Conservation (phyloP, 2,888 invertebrate species). For the Acronicta alni region DNA sequence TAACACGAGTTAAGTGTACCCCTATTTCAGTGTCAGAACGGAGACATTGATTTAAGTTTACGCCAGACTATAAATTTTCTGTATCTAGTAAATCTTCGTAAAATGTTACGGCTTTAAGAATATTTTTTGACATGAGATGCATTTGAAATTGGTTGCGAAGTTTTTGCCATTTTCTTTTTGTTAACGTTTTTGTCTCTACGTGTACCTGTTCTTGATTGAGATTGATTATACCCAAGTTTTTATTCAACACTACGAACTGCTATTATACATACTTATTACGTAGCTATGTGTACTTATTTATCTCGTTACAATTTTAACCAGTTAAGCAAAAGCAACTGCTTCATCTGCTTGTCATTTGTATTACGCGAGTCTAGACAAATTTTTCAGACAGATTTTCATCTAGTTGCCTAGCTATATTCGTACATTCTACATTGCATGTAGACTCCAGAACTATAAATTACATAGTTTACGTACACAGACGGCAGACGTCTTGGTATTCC, state of each 20-base stretch:
- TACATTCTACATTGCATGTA: constrained; percentile 59
- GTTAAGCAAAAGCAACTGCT: no score
- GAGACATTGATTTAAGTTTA: constrained; percentile 57
- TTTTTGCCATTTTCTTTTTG: background rate
- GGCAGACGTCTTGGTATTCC: constrained; percentile 68
- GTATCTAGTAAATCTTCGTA: constrained; percentile 8
- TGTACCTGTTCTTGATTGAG: constrained; percentile 5
- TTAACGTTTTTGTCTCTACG: constrained; percentile 2
- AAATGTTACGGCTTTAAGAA: constrained; percentile 18
- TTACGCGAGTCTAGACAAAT: no score
- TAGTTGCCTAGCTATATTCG: constrained; percentile 19
- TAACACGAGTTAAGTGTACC: constrained; percentile 54
- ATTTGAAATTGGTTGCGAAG: constrained; percentile 39
- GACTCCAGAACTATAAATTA: constrained; percentile 68
- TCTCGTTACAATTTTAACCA: no score
- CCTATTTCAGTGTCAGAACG: constrained; percentile 33
- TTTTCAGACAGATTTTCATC: background rate
- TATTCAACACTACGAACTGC: background rate
- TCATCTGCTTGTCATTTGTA: no score
- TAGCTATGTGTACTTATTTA: no score
- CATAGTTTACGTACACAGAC: constrained; percentile 59
- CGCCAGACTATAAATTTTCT: constrained; percentile 4
- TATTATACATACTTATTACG: background rate
- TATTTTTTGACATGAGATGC: constrained; percentile 33
- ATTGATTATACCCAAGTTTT: constrained; percentile 2